Percentiles rank a stretch among this genome's conserved stretches.
These are phyloP conservation scores for Aradus depressus DNA, from an alignment of 2,888 invertebrate species.

Conservation along the genomic window DNA sequence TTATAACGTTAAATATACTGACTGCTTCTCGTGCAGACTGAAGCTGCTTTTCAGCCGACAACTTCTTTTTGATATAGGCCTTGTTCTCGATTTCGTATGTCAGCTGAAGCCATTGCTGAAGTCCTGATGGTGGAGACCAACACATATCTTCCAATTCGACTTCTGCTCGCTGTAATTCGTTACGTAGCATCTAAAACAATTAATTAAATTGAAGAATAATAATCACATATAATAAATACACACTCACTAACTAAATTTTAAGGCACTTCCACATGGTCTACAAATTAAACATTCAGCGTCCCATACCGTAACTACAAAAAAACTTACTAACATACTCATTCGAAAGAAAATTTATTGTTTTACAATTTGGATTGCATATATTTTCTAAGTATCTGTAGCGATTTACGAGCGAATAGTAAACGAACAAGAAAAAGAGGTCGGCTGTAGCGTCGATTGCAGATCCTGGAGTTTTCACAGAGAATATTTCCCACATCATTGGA, in stretches of 20 bases:
- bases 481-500: too few relatives aligned
- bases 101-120: slow-evolving; percentile 90
- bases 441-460: too few relatives aligned
- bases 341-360: too few relatives aligned
- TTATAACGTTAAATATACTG: slow-evolving; percentile 37
- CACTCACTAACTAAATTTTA: background rate
- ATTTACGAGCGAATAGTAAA: too few relatives aligned
- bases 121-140: slow-evolving; percentile 76
- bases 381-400: too few relatives aligned
- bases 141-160: slow-evolving; percentile 81
- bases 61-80: slow-evolving; percentile 72
- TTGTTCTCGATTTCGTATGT: slow-evolving; percentile 93
- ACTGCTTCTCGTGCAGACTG: slow-evolving; percentile 82
- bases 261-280: too few relatives aligned
- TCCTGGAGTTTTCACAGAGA: too few relatives aligned
- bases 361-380: too few relatives aligned
- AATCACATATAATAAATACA: background rate
- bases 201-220: slow-evolving; percentile 16
- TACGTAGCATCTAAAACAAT: slow-evolving; percentile 53
- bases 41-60: slow-evolving; percentile 69
- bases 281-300: too few relatives aligned
- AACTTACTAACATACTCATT: too few relatives aligned
- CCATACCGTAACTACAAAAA: too few relatives aligned
- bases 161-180: slow-evolving; percentile 75
- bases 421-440: too few relatives aligned